A percentile compares a stretch with the other conserved stretches of the same genome.
These are phyloP conservation scores for Trichechus manatus DNA, from an alignment of 2,113 vertebrate species.

Conservation along the genomic window DNA sequence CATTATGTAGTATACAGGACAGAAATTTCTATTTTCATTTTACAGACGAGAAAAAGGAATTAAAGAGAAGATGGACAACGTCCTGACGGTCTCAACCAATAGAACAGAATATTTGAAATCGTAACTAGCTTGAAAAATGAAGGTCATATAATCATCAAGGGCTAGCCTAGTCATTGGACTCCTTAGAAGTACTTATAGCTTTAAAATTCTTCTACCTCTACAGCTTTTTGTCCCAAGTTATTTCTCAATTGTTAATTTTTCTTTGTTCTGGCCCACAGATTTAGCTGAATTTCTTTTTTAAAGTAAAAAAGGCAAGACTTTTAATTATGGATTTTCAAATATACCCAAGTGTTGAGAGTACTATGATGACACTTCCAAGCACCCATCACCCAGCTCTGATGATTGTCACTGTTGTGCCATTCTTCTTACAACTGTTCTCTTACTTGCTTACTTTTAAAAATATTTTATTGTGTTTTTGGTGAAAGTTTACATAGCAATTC, in stretches of 20 bases:
- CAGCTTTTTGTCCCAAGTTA: background rate
- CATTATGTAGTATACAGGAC: background rate
- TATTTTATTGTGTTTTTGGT: background rate
- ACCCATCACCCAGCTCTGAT: background rate
- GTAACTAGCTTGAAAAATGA: background rate
- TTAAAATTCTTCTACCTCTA: background rate
- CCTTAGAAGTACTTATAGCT: background rate
- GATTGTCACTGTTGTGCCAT: background rate
- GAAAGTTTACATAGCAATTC: background rate
- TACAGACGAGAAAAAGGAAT: constrained; percentile 16
- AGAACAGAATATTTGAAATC: background rate
- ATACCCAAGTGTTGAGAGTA: background rate
- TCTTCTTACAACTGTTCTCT: background rate
- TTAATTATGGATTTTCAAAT: background rate
- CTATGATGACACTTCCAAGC: background rate
- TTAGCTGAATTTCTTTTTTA: background rate
- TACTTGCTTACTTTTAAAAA: background rate
- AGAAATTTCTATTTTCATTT: constrained; percentile 48
- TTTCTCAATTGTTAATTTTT: constrained; percentile 46
- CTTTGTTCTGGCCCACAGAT: constrained; percentile 35
- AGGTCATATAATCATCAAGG: background rate
- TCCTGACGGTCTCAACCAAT: background rate
- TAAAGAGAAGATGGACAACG: background rate
- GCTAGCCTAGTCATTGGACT: background rate
- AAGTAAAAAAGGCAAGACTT: background rate